Evolutionary conservation across 2,888 invertebrate species (phyloP).

Genomic region (Caenorhabditis drosophilae): DNA sequence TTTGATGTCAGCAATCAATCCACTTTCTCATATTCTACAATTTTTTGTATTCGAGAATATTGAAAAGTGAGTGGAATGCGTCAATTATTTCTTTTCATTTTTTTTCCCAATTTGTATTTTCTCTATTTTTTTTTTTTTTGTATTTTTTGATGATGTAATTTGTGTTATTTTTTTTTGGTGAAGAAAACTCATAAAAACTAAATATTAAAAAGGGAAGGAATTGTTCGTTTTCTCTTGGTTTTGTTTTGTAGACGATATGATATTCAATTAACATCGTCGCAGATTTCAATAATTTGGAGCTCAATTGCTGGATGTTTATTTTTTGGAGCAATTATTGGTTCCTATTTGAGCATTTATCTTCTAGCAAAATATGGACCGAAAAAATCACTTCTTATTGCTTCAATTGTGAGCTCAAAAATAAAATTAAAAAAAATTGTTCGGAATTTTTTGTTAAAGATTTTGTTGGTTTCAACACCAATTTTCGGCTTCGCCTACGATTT

Average conservation of each 20-base stretch:
- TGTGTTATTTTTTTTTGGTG: no score
- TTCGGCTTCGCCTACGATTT: slow-evolving; percentile 31
- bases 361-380: slow-evolving; percentile 26
- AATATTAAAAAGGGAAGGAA: no score
- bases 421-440: no score
- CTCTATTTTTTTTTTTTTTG: no score
- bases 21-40: slow-evolving; percentile 57
- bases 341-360: slow-evolving; percentile 9
- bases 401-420: slow-evolving; percentile 29
- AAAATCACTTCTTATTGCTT: slow-evolving; percentile 38
- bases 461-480: slow-evolving; percentile 26
- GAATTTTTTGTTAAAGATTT: slow-evolving; percentile 9
- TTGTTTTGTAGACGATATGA: slow-evolving; percentile 37
- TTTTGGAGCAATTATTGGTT: slow-evolving; percentile 56
- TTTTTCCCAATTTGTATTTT: no score
- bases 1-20: slow-evolving; percentile 60
- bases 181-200: no score
- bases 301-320: slow-evolving; percentile 57
- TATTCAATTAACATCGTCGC: slow-evolving; percentile 4
- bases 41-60: slow-evolving; percentile 45
- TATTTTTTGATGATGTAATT: no score
- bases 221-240: no score
- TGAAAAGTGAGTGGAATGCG: slow-evolving; percentile 26
- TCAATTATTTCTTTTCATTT: no score
- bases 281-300: slow-evolving; percentile 52